Base-by-base conservation (phyloP, 1,140 invertebrate genomes). In the Drosophila athabasca region DNA sequence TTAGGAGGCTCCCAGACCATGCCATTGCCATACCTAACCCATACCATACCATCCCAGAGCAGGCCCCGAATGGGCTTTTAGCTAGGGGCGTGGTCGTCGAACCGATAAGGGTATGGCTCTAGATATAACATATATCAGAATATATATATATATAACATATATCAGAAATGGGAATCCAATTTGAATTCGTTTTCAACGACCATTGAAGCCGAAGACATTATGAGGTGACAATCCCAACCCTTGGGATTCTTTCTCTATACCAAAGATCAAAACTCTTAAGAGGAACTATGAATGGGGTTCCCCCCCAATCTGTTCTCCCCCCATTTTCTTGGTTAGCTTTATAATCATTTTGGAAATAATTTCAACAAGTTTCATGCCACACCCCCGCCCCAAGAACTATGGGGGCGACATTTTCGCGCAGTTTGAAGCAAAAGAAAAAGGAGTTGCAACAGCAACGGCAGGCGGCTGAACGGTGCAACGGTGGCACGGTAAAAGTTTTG, bases 111-210 rank as follows among this genome's bases (percentile, higher is more conserved):
- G 66, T 52, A 58, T 69, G 66, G 19, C 51, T 49, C 8, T 57
- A 35, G 15, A 48, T 46, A 31, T 26, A 26, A 31, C 31, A 31
- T 31, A n/a, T n/a, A n/a, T n/a, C n/a, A n/a, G n/a, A n/a, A n/a
- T n/a, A n/a, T n/a, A n/a, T n/a, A n/a, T n/a, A n/a, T n/a, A 48
- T 46, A 31, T 26, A 26, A 31, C 31, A 31, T 31, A 8, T 43
- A 57, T 69, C 51, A 45, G 44, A 69, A 68, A 68, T 69, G 64
- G 64, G 57, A 69, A 69, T 58, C 64, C 64, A 68, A 69, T 69
- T 69, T 13, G 50, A 68, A 44, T 67, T 31, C 15, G 60, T 44
- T 64, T 64, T 31, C 51, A 66, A 68, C 31, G 49, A 43, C 62
- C 46, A 67, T 51, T 43, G 58, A 62, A 62, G 50, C 17, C 41